phyloP scores from a whole-genome alignment of 1,140 invertebrate genomes.

The Drosophila kanapiae region DNA sequence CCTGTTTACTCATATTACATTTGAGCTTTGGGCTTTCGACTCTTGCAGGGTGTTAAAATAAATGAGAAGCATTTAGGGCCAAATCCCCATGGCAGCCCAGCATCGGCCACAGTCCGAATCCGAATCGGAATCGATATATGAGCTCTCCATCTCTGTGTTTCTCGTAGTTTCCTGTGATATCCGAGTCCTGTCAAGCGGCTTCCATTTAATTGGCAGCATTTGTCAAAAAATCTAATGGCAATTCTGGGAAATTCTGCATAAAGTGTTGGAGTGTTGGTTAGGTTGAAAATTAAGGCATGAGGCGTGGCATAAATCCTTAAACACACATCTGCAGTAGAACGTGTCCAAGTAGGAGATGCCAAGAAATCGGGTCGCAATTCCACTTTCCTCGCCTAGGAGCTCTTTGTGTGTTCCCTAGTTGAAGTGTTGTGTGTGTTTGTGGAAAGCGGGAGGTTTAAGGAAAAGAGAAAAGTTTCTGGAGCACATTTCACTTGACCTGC shows the following conservation, averaged over 20 bases:
- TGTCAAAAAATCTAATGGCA: slow-evolving; percentile 43
- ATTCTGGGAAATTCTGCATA: slow-evolving; percentile 23
- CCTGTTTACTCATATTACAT: slow-evolving; percentile 24
- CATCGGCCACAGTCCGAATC: slow-evolving; percentile 27
- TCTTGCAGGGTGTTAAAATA: slow-evolving; percentile 60
- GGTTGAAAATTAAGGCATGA: background rate
- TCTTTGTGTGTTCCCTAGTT: slow-evolving; percentile 44
- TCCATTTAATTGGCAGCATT: slow-evolving; percentile 53
- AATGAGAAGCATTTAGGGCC: slow-evolving; percentile 59
- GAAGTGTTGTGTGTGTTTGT: slow-evolving; percentile 28
- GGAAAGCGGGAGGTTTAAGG: slow-evolving; percentile 2
- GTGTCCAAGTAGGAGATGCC: slow-evolving; percentile 53
- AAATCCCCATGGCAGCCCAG: slow-evolving; percentile 48
- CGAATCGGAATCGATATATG: slow-evolving; percentile 39
- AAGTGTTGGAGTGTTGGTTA: slow-evolving; percentile 16
- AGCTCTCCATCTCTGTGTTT: slow-evolving; percentile 1
- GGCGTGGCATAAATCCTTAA: slow-evolving; percentile 16
- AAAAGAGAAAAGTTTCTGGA: slow-evolving; percentile 53
- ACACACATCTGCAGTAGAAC: slow-evolving; percentile 38
- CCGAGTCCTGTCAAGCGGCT: slow-evolving; percentile 24
- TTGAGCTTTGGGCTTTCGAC: slow-evolving; percentile 55
- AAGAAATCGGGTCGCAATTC: slow-evolving; percentile 60
- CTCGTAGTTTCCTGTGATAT: slow-evolving; percentile 15
- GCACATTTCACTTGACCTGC: slow-evolving; percentile 68
- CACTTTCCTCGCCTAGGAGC: slow-evolving; percentile 52